Percentiles rank a stretch among this genome's conserved stretches.
Conservation (phyloP, 2,797 vertebrate genomes). For the Urosaurus nigricauda region DNA sequence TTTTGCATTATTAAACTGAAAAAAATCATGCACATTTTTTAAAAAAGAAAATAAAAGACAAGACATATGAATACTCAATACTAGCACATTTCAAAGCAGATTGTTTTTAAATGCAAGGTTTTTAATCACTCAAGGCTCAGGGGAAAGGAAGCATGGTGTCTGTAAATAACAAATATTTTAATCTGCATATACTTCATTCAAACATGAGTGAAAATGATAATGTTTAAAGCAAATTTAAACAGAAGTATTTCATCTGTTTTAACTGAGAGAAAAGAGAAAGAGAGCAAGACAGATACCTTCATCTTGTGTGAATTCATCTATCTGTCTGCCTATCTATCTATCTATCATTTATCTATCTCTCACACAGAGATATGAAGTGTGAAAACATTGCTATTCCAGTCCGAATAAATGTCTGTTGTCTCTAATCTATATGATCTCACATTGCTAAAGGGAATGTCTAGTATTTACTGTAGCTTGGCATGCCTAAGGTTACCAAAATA, state of each 20-base stretch:
- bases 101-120: constrained; percentile 27
- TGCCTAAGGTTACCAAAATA: constrained; percentile 26
- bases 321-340: neutral
- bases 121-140: constrained; percentile 22
- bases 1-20: constrained; percentile 17
- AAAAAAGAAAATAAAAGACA: constrained; percentile 23
- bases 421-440: constrained; percentile 6
- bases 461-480: neutral
- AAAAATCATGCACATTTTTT: constrained; percentile 7
- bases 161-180: constrained; percentile 23
- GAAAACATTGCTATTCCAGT: constrained; percentile 41
- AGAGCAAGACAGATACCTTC: constrained; percentile 20
- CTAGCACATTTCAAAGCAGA: constrained; percentile 31
- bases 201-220: constrained; percentile 43
- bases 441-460: neutral
- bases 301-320: neutral
- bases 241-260: constrained; percentile 62
- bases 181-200: constrained; percentile 53
- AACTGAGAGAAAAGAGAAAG: constrained; percentile 60
- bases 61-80: constrained; percentile 21
- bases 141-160: neutral
- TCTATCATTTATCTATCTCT: too few species aligned
- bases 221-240: constrained; percentile 49
- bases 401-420: constrained; percentile 6
- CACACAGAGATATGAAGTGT: neutral